Conservation (phyloP, 2,797 vertebrate genomes). For the Notolepis coatsorum region DNA sequence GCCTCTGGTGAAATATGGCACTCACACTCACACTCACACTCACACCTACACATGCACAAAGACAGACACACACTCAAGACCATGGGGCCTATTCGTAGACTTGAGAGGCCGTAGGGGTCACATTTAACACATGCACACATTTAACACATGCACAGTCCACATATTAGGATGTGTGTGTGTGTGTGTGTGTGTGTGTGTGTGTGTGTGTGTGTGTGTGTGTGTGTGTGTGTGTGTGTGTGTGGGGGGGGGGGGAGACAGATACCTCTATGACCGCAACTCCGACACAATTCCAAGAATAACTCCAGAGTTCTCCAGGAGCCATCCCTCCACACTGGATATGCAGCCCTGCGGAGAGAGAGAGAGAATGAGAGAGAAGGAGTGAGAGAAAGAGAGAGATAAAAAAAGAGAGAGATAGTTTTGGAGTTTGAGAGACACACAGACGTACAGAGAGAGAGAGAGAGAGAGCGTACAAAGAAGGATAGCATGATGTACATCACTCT, state of each 20-base stretch:
- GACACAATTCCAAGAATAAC: constrained; percentile 91
- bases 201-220: background rate
- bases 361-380: constrained; percentile 27
- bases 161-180: background rate
- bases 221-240: too few species aligned
- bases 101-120: background rate
- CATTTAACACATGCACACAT: background rate
- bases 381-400: background rate
- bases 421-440: background rate
- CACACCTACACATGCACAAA: background rate
- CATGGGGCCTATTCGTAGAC: background rate
- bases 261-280: constrained; percentile 91
- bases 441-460: constrained; percentile 4
- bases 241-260: constrained; percentile 26
- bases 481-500: constrained; percentile 7
- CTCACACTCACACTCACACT: background rate
- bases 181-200: background rate
- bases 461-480: constrained; percentile 13
- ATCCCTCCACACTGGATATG: constrained; percentile 83
- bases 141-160: background rate
- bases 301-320: constrained; percentile 90
- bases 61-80: background rate
- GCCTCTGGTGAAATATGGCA: too few species aligned
- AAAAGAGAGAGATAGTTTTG: background rate
- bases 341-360: constrained; percentile 83